These are phyloP conservation scores for Callyntrura guangdongensis DNA, from an alignment of 2,888 invertebrate genomes.

Conservation along the genomic window DNA sequence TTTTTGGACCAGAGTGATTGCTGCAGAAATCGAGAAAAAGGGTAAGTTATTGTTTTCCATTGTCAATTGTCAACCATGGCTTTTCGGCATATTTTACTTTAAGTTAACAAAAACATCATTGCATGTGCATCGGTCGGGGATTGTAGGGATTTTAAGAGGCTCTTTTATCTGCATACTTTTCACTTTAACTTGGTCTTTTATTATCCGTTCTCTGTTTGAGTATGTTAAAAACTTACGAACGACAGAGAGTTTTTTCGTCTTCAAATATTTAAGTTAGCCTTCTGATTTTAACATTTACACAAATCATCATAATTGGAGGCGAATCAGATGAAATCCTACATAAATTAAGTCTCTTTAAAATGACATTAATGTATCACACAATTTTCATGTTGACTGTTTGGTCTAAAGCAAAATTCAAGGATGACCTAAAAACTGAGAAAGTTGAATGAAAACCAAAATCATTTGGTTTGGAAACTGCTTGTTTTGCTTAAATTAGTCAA, in stretches of 20 bases:
- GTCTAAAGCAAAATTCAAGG: neutral
- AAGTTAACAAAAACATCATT: no score
- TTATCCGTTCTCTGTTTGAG: neutral
- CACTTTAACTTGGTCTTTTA: neutral
- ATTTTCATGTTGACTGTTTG: neutral
- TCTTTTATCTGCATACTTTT: neutral
- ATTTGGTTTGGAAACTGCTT: no score
- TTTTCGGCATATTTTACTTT: no score
- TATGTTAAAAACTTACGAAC: no score
- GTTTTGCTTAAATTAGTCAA: neutral
- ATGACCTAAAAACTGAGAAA: slow-evolving; percentile 1
- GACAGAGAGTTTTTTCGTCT: no score
- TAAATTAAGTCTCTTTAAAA: neutral
- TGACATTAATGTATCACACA: neutral
- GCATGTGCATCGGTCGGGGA: no score
- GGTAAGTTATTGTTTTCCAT: slow-evolving; percentile 37
- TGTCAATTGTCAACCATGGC: no score
- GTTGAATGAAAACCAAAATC: slow-evolving; percentile 2
- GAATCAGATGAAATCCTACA: neutral
- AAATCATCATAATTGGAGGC: neutral
- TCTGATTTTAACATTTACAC: no score
- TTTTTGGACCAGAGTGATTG: slow-evolving; percentile 19
- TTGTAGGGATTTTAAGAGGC: neutral
- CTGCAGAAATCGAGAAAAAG: neutral
- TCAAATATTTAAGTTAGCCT: no score